These are phyloP conservation scores for Oasisia sp. DNA, from an alignment of 2,888 invertebrate genomes.

Conservation along the genomic window DNA sequence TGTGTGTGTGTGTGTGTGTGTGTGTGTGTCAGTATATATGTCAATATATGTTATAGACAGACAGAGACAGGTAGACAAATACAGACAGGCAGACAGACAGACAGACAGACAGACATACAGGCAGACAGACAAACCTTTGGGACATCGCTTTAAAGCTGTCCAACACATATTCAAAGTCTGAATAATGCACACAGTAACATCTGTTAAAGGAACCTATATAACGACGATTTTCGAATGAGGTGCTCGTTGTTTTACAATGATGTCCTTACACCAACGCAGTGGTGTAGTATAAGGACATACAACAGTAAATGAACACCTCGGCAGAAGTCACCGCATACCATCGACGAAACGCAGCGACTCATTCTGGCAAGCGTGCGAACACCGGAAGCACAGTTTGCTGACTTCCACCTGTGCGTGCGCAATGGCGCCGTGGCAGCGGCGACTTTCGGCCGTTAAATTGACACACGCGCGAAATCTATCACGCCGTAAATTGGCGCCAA, in stretches of 20 bases:
- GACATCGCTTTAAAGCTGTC: too few species aligned
- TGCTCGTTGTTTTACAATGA: background rate
- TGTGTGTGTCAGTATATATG: too few species aligned
- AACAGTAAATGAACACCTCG: background rate
- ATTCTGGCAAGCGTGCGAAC: background rate
- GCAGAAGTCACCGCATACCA: background rate
- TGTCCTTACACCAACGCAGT: background rate
- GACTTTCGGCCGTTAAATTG: background rate
- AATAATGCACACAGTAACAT: too few species aligned
- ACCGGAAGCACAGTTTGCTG: slow-evolving; percentile 17
- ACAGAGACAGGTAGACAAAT: too few species aligned
- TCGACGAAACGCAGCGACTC: background rate
- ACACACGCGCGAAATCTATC: slow-evolving; percentile 3
- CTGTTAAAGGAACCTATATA: background rate
- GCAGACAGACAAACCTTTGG: too few species aligned
- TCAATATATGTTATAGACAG: too few species aligned
- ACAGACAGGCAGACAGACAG: too few species aligned
- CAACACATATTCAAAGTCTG: too few species aligned
- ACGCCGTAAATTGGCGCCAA: background rate
- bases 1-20: too few species aligned
- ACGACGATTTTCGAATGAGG: background rate
- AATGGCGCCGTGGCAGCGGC: slow-evolving; percentile 1
- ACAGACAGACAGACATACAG: too few species aligned
- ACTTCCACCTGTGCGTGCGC: background rate
- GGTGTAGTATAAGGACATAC: background rate